Percentiles rank a stretch among this genome's conserved stretches.
Evolutionary conservation across 2,113 vertebrate species (phyloP).

Genomic region (Pyxicephalus adspersus): DNA sequence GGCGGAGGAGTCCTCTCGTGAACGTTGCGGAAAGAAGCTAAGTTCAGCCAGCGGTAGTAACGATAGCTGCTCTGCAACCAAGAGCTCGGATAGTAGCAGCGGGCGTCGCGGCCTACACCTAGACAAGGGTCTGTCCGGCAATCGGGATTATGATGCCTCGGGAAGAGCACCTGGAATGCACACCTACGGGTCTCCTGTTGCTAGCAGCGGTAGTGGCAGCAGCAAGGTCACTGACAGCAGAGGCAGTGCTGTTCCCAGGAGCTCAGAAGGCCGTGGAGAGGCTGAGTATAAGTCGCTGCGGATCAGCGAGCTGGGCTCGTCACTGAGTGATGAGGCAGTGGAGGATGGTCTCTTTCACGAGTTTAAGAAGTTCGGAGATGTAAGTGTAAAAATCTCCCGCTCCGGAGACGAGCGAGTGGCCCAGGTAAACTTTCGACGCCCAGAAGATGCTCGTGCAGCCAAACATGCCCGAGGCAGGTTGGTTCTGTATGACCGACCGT

Average conservation of each 20-base stretch:
- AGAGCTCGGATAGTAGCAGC: slow-evolving; percentile 70
- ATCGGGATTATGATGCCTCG: slow-evolving; percentile 80
- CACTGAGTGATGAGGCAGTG: slow-evolving; percentile 91
- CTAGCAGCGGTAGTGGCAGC: slow-evolving; percentile 73
- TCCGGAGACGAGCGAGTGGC: slow-evolving; percentile 91
- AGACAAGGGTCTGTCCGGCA: slow-evolving; percentile 78
- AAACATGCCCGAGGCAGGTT: slow-evolving; percentile 90
- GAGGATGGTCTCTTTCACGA: slow-evolving; percentile 97
- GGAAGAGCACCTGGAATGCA: slow-evolving; percentile 71
- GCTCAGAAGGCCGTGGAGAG: slow-evolving; percentile 65
- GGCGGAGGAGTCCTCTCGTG: slow-evolving; percentile 82
- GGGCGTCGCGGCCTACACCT: slow-evolving; percentile 79
- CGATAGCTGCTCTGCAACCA: slow-evolving; percentile 78
- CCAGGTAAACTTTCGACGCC: slow-evolving; percentile 91
- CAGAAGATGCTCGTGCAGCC: slow-evolving; percentile 91
- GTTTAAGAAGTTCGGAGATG: slow-evolving; percentile 95
- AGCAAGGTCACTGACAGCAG: slow-evolving; percentile 64
- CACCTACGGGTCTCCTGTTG: slow-evolving; percentile 68
- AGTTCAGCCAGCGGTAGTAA: slow-evolving; percentile 73
- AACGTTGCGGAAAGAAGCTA: slow-evolving; percentile 92
- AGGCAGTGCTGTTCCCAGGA: slow-evolving; percentile 59
- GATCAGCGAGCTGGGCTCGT: slow-evolving; percentile 93
- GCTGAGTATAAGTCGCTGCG: slow-evolving; percentile 95
- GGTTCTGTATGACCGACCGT: slow-evolving; percentile 90
- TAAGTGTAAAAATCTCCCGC: slow-evolving; percentile 94